Evolutionary conservation across 2,888 invertebrate species (phyloP).

Genomic region (Sipha maydis): DNA sequence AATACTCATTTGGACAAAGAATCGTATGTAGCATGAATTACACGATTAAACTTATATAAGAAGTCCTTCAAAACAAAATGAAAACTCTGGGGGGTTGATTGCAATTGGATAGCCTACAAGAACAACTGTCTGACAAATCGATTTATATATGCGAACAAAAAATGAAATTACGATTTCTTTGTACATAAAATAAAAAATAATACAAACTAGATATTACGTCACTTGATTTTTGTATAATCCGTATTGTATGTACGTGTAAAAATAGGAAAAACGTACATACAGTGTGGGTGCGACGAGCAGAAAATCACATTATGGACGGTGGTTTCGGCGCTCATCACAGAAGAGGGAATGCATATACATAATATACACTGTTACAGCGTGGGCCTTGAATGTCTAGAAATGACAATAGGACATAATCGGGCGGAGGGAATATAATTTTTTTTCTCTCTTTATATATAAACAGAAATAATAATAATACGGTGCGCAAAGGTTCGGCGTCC

Average conservation of each 20-base stretch:
- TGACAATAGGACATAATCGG: conserved; percentile 58
- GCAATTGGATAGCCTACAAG: not conserved
- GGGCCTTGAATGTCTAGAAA: conserved; percentile 59
- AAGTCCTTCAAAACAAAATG: conserved; percentile 47
- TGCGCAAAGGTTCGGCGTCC: conserved; percentile 55
- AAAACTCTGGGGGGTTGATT: conserved; percentile 1
- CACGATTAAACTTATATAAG: not conserved
- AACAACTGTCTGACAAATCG: not conserved
- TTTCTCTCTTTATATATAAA: conserved; percentile 19
- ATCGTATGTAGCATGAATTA: not conserved
- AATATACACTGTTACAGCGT: not conserved
- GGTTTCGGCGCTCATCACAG: conserved; percentile 49
- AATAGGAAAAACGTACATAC: conserved; percentile 18
- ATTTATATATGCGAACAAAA: conserved; percentile 30
- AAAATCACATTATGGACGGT: conserved; percentile 60
- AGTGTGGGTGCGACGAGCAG: conserved; percentile 53
- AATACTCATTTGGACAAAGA: not conserved
- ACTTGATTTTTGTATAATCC: conserved; percentile 39
- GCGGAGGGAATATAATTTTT: conserved; percentile 37
- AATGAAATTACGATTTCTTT: conserved; percentile 53
- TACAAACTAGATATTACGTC: conserved; percentile 44
- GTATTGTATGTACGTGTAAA: conserved; percentile 25
- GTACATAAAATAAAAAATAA: conserved; percentile 13
- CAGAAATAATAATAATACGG: conserved; percentile 48
- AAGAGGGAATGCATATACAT: conserved; percentile 7